Evolutionary conservation across 2,113 vertebrate species (phyloP).

Genomic region (Natator depressus): DNA sequence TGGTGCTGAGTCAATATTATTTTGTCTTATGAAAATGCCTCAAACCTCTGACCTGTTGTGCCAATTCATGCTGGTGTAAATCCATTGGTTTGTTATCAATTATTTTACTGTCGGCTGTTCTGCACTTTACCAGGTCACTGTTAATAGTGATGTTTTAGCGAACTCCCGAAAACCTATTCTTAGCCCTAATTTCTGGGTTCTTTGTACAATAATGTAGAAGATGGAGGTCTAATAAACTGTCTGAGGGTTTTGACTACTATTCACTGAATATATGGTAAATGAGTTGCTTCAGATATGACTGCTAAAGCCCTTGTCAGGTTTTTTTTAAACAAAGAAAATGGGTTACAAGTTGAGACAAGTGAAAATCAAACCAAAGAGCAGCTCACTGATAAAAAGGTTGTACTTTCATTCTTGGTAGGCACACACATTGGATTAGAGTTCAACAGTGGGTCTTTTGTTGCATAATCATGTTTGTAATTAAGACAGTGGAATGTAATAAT

Average conservation of each 20-base stretch:
- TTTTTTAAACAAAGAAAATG: background rate
- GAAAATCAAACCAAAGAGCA: background rate
- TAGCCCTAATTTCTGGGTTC: background rate
- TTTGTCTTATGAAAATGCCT: background rate
- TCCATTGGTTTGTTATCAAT: background rate
- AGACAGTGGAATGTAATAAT: slow-evolving; percentile 21
- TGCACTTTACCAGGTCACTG: background rate
- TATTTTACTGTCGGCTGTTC: background rate
- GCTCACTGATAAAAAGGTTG: slow-evolving; percentile 39
- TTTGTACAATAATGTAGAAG: background rate
- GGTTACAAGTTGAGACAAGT: background rate
- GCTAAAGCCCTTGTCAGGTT: background rate
- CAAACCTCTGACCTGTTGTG: background rate
- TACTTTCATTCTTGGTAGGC: slow-evolving; percentile 48
- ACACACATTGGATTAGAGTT: slow-evolving; percentile 66
- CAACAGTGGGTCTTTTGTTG: slow-evolving; percentile 55
- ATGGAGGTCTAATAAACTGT: background rate
- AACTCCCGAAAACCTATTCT: background rate
- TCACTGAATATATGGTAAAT: background rate
- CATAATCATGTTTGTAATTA: slow-evolving; percentile 44
- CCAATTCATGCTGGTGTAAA: background rate
- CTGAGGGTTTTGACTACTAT: background rate
- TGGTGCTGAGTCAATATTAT: background rate
- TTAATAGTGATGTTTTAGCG: background rate
- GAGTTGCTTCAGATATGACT: background rate